phyloP scores from a whole-genome alignment of 2,113 vertebrate genomes.

The Zapornia atra region DNA sequence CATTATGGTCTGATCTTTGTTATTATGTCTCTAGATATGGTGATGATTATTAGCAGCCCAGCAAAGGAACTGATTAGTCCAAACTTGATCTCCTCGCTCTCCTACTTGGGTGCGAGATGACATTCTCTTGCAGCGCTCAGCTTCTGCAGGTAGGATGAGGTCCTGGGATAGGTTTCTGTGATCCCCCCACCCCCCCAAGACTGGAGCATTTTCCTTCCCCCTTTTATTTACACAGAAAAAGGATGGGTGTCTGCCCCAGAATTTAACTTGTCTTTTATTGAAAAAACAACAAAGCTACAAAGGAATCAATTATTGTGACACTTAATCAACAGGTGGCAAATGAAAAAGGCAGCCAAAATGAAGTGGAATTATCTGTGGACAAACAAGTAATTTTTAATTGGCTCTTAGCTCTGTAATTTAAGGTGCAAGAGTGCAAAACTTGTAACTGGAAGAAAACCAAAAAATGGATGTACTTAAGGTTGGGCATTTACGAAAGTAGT shows the following conservation, averaged over 20 bases:
- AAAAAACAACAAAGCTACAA: not conserved
- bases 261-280: not conserved
- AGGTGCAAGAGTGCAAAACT: not conserved
- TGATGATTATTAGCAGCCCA: not conserved
- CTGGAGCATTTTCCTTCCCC: not conserved
- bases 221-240: not conserved
- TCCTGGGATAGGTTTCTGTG: not conserved
- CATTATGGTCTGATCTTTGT: fast-evolving
- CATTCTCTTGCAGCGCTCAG: not conserved
- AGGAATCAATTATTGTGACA: not conserved
- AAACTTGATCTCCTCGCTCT: not conserved
- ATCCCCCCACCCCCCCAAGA: not conserved
- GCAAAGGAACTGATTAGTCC: not conserved
- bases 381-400: not conserved
- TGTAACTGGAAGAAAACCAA: not conserved
- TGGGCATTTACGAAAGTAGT: not conserved
- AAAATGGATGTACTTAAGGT: not conserved
- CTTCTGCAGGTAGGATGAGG: not conserved
- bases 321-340: not conserved
- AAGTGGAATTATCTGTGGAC: not conserved
- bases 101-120: not conserved
- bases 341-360: not conserved
- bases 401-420: not conserved
- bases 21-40: not conserved
- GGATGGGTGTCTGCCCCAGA: not conserved